A percentile compares a stretch with the other conserved stretches of the same genome.
phyloP scores from a whole-genome alignment of 2,888 invertebrate genomes.

The Hedychridium roseum region DNA sequence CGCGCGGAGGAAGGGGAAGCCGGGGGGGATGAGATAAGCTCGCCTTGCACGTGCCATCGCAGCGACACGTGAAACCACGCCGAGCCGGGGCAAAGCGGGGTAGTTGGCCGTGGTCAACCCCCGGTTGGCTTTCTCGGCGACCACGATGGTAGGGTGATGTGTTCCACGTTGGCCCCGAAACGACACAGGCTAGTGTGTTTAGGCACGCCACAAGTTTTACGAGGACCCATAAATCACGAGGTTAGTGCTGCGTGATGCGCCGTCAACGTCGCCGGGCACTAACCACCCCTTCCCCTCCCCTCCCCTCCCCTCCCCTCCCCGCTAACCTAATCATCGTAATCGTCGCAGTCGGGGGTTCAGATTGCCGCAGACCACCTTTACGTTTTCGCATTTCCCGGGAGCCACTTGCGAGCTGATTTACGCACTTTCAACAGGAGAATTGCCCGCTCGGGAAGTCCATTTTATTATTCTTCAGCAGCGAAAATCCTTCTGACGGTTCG shows the following conservation, averaged over 20 bases:
- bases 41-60: too few relatives aligned
- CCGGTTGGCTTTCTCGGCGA: too few relatives aligned
- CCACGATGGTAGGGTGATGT: too few relatives aligned
- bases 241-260: constrained; percentile 59
- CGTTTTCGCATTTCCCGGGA: background rate
- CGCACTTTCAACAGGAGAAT: background rate
- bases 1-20: too few relatives aligned
- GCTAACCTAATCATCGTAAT: constrained; percentile 47
- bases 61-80: too few relatives aligned
- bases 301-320: constrained; percentile 11
- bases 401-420: background rate
- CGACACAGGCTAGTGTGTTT: constrained; percentile 52
- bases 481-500: too few relatives aligned
- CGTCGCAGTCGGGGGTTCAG: constrained; percentile 39
- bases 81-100: too few relatives aligned
- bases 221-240: constrained; percentile 59
- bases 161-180: too few relatives aligned
- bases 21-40: too few relatives aligned
- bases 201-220: constrained; percentile 61
- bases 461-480: too few relatives aligned
- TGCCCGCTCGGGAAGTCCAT: too few relatives aligned
- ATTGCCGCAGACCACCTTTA: background rate
- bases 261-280: constrained; percentile 43
- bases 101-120: too few relatives aligned
- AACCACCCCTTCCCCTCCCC: constrained; percentile 23